Conservation (phyloP, 2,113 vertebrate genomes). For the Plestiodon gilberti region DNA sequence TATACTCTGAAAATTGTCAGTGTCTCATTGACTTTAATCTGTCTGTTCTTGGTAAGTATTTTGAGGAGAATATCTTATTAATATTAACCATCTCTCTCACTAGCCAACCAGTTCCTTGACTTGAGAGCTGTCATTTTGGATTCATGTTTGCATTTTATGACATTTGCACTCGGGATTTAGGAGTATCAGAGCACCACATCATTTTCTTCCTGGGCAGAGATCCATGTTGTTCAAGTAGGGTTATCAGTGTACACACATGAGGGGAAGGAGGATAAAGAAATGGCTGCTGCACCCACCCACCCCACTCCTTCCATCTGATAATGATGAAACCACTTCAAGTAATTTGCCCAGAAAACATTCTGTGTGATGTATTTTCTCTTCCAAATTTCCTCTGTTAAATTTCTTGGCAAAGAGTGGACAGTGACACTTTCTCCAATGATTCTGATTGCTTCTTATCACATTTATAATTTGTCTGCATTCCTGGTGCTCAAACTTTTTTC, state of each 20-base stretch:
- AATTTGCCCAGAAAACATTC: constrained; percentile 9
- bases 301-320: background rate
- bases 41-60: background rate
- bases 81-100: background rate
- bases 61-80: constrained; percentile 45
- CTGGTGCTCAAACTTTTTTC: background rate
- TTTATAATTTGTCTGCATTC: background rate
- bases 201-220: background rate
- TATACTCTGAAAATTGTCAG: background rate
- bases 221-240: background rate
- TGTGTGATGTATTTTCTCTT: background rate
- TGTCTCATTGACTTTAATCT: constrained; percentile 13
- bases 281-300: background rate
- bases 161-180: background rate
- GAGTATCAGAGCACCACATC: background rate
- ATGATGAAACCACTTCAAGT: background rate
- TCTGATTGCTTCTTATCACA: background rate
- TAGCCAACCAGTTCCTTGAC: background rate
- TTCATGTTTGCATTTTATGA: constrained; percentile 3
- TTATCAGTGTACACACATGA: background rate
- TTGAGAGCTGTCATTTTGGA: background rate
- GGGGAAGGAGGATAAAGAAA: background rate
- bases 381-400: background rate
- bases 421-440: background rate
- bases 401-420: background rate